A percentile compares a stretch with the other conserved stretches of the same genome.
phyloP scores from a whole-genome alignment of 1,140 invertebrate species.

The Rhagoletis zephyria region DNA sequence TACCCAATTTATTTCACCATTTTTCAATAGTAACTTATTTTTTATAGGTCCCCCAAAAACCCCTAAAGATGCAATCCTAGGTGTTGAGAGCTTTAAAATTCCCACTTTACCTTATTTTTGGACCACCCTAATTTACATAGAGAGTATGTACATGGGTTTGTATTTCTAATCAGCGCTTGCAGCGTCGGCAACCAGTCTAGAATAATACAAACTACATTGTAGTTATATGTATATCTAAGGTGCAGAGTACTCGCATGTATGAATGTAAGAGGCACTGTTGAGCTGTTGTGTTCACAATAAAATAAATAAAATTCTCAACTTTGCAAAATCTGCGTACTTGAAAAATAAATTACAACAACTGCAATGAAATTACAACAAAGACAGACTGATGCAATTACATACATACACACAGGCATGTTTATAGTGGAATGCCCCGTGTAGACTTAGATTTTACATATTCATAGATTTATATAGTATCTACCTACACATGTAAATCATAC shows the following conservation, averaged over 20 bases:
- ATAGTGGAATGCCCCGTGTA: background rate
- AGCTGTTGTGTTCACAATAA: background rate
- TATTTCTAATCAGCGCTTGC: conserved; percentile 45
- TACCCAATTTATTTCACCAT: too few species aligned
- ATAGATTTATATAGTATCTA: background rate
- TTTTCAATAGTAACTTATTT: too few species aligned
- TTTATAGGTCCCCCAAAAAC: too few species aligned
- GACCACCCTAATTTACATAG: too few species aligned
- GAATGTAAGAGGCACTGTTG: background rate
- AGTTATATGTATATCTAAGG: too few species aligned
- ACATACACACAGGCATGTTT: background rate
- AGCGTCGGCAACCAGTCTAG: background rate
- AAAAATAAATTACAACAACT: conserved; percentile 52
- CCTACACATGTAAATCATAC: too few species aligned
- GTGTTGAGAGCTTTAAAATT: too few species aligned
- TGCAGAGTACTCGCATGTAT: background rate
- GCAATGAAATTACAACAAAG: conserved; percentile 46
- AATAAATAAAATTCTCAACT: conserved; percentile 52
- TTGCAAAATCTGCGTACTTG: conserved; percentile 49
- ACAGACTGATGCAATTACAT: background rate
- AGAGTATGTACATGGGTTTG: background rate
- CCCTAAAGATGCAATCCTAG: too few species aligned
- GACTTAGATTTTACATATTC: background rate
- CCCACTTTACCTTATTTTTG: too few species aligned
- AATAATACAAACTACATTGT: too few species aligned